A percentile compares a stretch with the other conserved stretches of the same genome.
Evolutionary conservation across 2,888 invertebrate species (phyloP).

Genomic region (Oeneis ivallda): DNA sequence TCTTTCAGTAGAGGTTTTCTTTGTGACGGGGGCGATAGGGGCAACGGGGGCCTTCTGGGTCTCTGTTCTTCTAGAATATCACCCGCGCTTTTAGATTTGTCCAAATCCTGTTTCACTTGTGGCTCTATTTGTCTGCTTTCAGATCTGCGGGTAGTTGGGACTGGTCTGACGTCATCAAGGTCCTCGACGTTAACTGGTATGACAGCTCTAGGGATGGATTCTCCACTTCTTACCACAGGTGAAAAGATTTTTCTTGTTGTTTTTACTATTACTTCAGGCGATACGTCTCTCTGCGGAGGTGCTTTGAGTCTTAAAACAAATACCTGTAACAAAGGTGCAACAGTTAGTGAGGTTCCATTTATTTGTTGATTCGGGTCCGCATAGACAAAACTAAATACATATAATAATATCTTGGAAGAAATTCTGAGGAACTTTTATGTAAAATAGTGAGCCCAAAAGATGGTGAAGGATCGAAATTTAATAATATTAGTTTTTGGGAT

Average conservation of each 20-base stretch:
- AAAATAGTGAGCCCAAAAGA: no score
- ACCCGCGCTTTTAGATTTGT: constrained; percentile 61
- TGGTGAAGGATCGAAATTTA: no score
- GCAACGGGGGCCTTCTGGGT: constrained; percentile 79
- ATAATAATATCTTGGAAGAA: no score
- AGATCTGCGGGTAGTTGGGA: constrained; percentile 37
- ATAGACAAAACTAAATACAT: neutral
- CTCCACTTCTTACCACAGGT: constrained; percentile 83
- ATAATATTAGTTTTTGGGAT: no score
- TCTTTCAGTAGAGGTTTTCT: constrained; percentile 80
- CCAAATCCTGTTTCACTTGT: constrained; percentile 43
- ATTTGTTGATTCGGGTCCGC: neutral
- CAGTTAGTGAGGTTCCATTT: neutral
- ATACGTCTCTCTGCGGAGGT: constrained; percentile 64
- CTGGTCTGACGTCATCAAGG: constrained; percentile 62
- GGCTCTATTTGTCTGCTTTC: constrained; percentile 43
- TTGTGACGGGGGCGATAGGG: constrained; percentile 83
- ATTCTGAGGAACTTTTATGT: no score
- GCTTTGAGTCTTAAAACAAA: constrained; percentile 73
- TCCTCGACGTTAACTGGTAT: constrained; percentile 73
- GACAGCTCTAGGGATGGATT: constrained; percentile 76
- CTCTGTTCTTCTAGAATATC: constrained; percentile 68
- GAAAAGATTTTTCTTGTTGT: constrained; percentile 91
- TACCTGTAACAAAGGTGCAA: constrained; percentile 52
- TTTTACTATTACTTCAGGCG: constrained; percentile 87